A percentile compares a stretch with the other conserved stretches of the same genome.
phyloP scores from a whole-genome alignment of 2,113 vertebrate genomes.

The Paramisgurnus dabryanus region DNA sequence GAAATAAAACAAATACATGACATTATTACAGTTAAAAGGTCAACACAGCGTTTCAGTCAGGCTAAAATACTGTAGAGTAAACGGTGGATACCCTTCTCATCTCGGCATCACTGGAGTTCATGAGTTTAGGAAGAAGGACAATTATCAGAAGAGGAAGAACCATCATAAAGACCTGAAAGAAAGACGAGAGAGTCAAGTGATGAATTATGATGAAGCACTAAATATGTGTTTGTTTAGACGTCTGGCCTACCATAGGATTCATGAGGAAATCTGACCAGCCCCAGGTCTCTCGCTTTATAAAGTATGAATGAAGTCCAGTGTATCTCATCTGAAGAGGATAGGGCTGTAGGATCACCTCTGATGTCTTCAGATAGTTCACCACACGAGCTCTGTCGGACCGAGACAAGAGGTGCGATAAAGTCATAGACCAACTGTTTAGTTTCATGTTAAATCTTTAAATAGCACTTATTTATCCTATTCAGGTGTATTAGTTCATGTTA shows the following conservation, averaged over 20 bases:
- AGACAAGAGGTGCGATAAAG: background rate
- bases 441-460: background rate
- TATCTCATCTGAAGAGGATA: conserved; percentile 89
- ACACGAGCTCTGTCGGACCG: conserved; percentile 77
- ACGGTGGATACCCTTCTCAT: conserved; percentile 80
- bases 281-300: conserved; percentile 88
- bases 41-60: too few species aligned
- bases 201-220: background rate
- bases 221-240: background rate
- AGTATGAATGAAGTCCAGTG: conserved; percentile 83
- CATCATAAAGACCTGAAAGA: conserved; percentile 86
- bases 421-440: background rate
- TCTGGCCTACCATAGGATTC: conserved; percentile 85
- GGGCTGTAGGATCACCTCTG: conserved; percentile 82
- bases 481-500: too few species aligned
- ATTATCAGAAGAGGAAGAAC: conserved; percentile 86
- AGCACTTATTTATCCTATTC: too few species aligned
- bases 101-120: conserved; percentile 87
- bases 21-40: too few species aligned
- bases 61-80: too few species aligned
- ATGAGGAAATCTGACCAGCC: conserved; percentile 89
- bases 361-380: conserved; percentile 87
- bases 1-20: background rate
- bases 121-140: conserved; percentile 85
- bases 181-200: background rate